Base-by-base conservation (phyloP, 2,797 vertebrate species). In the Apogon hyalosoma region DNA sequence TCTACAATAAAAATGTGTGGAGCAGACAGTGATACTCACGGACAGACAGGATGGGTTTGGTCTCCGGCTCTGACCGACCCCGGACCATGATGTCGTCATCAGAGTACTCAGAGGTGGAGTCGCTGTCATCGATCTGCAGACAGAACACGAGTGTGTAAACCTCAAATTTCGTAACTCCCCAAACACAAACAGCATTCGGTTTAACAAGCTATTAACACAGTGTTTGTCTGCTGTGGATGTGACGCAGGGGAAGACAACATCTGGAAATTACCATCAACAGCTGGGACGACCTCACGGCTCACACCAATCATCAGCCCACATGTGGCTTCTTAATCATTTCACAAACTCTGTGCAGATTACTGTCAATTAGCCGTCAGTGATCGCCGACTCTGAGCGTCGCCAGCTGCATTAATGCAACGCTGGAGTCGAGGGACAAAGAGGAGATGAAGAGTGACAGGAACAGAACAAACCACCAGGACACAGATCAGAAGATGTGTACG, bases 1-100 rank as follows among this genome's bases (percentile, higher is more conserved):
- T 11, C 12, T 2, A 6, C 0, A 19, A 19, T 5, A 14, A 52
- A 51, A 12, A 50, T 6, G 8, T 6, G 4, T 33, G 1, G 11
- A 3, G 48, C 8, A 24, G 49, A 83, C 11, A 1, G n/a, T 2
- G 39, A 60, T 75, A 97, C 97, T 98, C 88, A 98, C 98, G 96
- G 61, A 96, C 90, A 64, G 97, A 98, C 39, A 99, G 80, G 90
- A 99, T 99, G 41, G 98, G 98, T 46, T 93, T 94, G 0, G 93
- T 95, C 91, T 99, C 98, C 6, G 93, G 93, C 56, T 96, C 95
- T 0, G 95, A 90, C 28, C 87, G 92, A 2, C 95, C 95, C 11
- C 89, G 91, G 31, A 85, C 69, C 14, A 87, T 82, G 67, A 90
- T 79, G 0, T 98, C 97, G 13, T 94, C 96, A 19, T 98, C 97